Conservation (phyloP, 1,140 invertebrate genomes). For the Bombyx mandarina region DNA sequence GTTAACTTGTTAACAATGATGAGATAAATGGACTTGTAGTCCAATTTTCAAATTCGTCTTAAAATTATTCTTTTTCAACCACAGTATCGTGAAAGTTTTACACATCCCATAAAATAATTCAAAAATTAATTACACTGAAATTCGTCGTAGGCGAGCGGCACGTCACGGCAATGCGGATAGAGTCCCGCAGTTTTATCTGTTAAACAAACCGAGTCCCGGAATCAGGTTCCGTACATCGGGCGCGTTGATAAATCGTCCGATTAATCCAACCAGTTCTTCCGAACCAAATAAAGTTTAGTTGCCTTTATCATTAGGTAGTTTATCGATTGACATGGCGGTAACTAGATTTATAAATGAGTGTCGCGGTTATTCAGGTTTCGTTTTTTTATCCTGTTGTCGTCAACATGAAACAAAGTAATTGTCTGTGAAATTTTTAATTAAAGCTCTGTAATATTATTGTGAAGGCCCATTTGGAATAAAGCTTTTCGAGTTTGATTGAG, state of each 20-base stretch:
- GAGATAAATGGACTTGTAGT: too few relatives aligned
- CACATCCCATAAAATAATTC: too few relatives aligned
- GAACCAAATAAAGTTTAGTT: constrained; percentile 10
- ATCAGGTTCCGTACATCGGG: constrained; percentile 20
- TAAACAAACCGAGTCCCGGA: constrained; percentile 18
- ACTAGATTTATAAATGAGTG: neutral
- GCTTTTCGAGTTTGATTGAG: too few relatives aligned
- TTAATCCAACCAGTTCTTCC: constrained; percentile 17
- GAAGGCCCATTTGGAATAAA: too few relatives aligned
- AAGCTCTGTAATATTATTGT: too few relatives aligned
- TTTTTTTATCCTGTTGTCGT: neutral
- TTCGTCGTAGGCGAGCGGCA: constrained; percentile 9
- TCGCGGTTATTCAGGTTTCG: neutral
- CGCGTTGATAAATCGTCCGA: constrained; percentile 26
- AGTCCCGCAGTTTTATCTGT: constrained; percentile 22
- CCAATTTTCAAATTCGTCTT: too few relatives aligned
- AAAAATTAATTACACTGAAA: neutral
- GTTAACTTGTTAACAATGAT: too few relatives aligned
- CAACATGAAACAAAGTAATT: neutral
- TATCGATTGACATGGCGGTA: neutral
- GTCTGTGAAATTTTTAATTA: too few relatives aligned
- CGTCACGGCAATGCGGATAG: constrained; percentile 15
- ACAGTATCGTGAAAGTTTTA: too few relatives aligned
- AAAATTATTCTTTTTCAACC: too few relatives aligned
- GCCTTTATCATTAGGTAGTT: neutral